Percentiles rank a stretch among this genome's conserved stretches.
phyloP scores from a whole-genome alignment of 2,113 vertebrate species.

The Dipodomys spectabilis region DNA sequence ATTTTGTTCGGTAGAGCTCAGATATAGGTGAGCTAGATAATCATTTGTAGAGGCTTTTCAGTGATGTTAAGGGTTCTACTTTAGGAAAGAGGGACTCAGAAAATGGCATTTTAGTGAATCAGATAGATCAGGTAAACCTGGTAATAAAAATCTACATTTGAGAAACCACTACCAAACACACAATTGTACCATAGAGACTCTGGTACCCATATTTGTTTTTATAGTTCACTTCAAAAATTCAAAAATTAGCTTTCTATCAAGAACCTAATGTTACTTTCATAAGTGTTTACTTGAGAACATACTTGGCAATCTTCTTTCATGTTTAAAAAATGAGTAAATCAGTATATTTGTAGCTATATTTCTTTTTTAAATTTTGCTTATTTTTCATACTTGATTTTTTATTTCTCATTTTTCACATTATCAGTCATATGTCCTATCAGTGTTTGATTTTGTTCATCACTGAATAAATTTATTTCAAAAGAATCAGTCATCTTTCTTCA shows the following conservation, averaged over 20 bases:
- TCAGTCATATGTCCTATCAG: not conserved
- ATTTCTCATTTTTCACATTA: not conserved
- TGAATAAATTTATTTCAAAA: conserved; percentile 41
- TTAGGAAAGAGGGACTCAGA: not conserved
- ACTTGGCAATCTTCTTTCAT: conserved; percentile 35
- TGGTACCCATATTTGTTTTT: conserved; percentile 34
- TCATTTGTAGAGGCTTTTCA: not conserved
- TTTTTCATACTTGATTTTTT: not conserved
- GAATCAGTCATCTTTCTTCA: not conserved
- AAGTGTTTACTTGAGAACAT: conserved; percentile 52
- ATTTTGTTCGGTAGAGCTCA: not conserved
- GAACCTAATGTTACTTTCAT: conserved; percentile 47
- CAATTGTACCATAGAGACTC: not conserved
- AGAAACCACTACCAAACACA: not conserved
- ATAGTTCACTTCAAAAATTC: conserved; percentile 40
- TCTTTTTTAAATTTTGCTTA: not conserved
- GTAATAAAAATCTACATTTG: not conserved
- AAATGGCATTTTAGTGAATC: not conserved
- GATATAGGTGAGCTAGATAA: not conserved
- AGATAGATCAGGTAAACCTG: not conserved
- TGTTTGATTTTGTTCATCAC: not conserved
- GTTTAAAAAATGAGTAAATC: not conserved
- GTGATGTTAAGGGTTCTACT: not conserved
- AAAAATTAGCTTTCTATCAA: conserved; percentile 53
- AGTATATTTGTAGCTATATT: not conserved